Evolutionary conservation across 2,797 vertebrate species (phyloP).

Genomic region (Chaetophractus vellerosus): DNA sequence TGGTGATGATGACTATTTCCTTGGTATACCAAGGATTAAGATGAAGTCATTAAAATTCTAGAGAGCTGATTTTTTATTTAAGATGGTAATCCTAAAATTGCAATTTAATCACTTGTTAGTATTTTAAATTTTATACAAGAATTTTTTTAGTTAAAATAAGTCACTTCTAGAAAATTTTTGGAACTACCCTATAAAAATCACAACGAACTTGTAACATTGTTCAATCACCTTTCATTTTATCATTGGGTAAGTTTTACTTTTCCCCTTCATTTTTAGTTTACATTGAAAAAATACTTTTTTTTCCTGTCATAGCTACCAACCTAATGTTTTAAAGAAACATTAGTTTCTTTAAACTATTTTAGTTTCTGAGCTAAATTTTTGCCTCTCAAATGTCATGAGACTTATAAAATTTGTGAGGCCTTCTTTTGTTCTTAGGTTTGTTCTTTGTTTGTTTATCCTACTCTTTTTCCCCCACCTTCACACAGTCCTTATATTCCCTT

Average conservation of each 20-base stretch:
- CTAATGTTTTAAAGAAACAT: neutral
- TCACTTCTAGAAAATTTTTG: neutral
- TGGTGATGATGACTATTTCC: neutral
- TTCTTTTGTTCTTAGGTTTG: neutral
- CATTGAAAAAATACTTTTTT: neutral
- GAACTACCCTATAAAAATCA: neutral
- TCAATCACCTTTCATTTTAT: neutral
- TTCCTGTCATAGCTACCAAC: neutral
- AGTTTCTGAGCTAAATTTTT: conserved; percentile 40
- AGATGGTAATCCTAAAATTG: neutral
- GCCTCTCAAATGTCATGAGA: neutral
- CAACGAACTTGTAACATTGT: neutral
- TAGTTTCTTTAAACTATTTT: conserved; percentile 3
- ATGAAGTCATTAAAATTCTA: conserved; percentile 17
- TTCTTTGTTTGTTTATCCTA: neutral
- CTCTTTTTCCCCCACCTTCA: neutral
- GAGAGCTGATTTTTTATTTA: conserved; percentile 35
- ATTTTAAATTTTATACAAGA: neutral
- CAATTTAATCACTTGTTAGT: conserved; percentile 18
- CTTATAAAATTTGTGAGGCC: neutral
- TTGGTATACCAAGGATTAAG: neutral
- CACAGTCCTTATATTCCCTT: neutral
- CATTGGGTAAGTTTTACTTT: conserved; percentile 30
- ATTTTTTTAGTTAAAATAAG: neutral
- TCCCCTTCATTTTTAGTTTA: conserved; percentile 11